Conservation (phyloP, 2,797 vertebrate genomes). For the Myotis daubentonii region DNA sequence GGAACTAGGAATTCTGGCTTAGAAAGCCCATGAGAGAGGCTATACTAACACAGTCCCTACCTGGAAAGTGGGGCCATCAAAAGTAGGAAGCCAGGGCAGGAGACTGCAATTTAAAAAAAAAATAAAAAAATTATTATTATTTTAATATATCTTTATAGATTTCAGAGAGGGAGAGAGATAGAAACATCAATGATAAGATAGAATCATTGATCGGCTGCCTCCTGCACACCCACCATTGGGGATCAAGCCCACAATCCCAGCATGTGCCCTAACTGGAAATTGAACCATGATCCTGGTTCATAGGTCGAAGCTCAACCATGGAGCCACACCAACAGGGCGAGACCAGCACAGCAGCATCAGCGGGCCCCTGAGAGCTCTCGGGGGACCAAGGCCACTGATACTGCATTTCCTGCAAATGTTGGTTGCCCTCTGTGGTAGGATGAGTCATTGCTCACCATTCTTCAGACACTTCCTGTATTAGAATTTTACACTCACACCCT, state of each 20-base stretch:
- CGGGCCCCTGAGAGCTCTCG: background rate
- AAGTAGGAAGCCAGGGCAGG: background rate
- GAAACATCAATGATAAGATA: no score
- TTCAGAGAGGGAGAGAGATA: no score
- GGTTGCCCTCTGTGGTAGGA: background rate
- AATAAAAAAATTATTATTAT: no score
- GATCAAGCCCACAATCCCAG: no score
- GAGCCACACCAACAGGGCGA: background rate
- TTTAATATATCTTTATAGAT: no score
- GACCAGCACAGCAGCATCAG: background rate
- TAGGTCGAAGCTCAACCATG: no score
- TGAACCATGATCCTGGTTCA: no score
- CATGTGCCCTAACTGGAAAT: no score
- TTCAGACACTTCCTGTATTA: background rate
- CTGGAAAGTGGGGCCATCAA: background rate
- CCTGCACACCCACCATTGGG: no score
- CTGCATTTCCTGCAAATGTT: background rate
- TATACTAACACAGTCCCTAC: background rate
- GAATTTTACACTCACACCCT: background rate
- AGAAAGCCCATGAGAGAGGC: background rate
- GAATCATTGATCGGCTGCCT: no score
- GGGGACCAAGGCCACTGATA: background rate
- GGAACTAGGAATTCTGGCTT: background rate
- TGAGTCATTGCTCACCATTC: background rate
- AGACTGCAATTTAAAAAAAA: background rate